Evolutionary conservation across 1,140 invertebrate genomes (phyloP).

Genomic region (Pemphigus obesinymphae): DNA sequence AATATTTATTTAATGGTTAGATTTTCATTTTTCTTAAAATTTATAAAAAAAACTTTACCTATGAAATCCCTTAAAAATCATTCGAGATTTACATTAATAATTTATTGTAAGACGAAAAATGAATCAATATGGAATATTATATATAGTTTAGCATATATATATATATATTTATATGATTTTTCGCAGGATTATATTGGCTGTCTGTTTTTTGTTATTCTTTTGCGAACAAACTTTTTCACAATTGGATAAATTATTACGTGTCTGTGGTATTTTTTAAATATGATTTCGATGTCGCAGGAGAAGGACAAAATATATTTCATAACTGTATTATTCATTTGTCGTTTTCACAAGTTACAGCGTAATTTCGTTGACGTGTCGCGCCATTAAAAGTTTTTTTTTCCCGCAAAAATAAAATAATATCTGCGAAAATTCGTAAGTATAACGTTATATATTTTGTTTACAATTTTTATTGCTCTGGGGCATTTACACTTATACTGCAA

Average conservation of each 20-base stretch:
- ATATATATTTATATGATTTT: too few relatives aligned
- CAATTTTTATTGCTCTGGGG: background rate
- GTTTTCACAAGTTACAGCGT: background rate
- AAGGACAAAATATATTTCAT: background rate
- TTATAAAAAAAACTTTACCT: too few relatives aligned
- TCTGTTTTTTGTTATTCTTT: background rate
- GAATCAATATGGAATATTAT: too few relatives aligned
- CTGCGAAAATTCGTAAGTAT: background rate
- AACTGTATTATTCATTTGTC: background rate
- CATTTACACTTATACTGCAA: background rate
- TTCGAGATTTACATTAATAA: too few relatives aligned
- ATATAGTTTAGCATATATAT: too few relatives aligned
- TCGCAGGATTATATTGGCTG: too few relatives aligned
- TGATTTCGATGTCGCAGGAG: background rate
- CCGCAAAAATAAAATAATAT: background rate
- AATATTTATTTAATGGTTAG: too few relatives aligned
- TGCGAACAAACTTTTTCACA: background rate
- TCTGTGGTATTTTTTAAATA: background rate
- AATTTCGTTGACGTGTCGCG: background rate
- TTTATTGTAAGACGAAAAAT: too few relatives aligned
- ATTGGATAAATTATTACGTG: background rate
- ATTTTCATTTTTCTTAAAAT: too few relatives aligned
- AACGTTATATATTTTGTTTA: background rate
- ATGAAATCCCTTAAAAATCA: too few relatives aligned
- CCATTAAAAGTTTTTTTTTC: slow-evolving; percentile 18